phyloP scores from a whole-genome alignment of 2,113 vertebrate species.

The Mungos mungo region DNA sequence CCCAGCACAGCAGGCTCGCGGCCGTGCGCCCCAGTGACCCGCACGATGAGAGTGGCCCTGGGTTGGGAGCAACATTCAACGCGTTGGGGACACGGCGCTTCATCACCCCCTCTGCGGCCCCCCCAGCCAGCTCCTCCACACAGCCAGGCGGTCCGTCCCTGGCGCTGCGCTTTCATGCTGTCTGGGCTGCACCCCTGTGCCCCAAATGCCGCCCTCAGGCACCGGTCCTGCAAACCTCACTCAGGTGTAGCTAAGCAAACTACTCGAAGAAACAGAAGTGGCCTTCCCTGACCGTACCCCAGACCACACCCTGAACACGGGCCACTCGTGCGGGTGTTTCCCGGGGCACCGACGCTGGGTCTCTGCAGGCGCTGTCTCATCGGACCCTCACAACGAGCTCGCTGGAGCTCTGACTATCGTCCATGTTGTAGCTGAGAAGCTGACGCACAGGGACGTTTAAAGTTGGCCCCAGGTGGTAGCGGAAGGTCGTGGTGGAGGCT shows the following conservation, averaged over 20 bases:
- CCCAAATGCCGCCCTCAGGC: not conserved
- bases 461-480: not conserved
- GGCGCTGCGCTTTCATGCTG: rapidly evolving
- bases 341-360: not conserved
- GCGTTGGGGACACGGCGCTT: not conserved
- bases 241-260: not conserved
- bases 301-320: rapidly evolving
- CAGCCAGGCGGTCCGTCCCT: not conserved
- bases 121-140: not conserved
- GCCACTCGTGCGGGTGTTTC: not conserved
- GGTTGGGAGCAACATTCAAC: not conserved
- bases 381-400: not conserved
- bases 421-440: not conserved
- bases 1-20: rapidly evolving
- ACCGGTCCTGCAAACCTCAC: not conserved
- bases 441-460: not conserved
- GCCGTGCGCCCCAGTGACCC: not conserved
- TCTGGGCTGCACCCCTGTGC: not conserved
- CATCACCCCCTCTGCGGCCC: not conserved
- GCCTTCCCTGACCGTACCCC: not conserved
- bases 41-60: rapidly evolving
- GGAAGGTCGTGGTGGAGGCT: too few relatives aligned
- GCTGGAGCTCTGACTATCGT: rapidly evolving
- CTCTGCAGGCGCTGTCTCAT: not conserved
- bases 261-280: not conserved